Conservation (phyloP, 2,113 vertebrate species). For the Parotia lawesii region DNA sequence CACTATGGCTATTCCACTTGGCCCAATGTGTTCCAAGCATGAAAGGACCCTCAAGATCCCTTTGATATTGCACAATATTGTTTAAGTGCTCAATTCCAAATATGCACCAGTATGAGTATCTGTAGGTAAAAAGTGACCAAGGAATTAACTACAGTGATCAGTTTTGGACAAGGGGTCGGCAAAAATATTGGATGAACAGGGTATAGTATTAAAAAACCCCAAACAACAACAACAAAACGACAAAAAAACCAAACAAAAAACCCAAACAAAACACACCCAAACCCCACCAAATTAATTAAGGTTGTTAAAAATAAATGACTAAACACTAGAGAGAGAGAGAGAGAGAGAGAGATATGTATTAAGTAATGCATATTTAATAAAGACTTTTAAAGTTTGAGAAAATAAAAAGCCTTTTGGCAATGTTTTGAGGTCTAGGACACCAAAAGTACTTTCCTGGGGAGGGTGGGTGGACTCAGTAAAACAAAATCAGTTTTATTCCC, state of each 20-base stretch:
- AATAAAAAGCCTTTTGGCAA: background rate
- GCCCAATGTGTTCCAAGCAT: background rate
- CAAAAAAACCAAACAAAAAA: too few species aligned
- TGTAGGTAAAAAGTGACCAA: background rate
- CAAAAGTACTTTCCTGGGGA: background rate
- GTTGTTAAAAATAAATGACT: background rate
- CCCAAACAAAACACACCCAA: background rate
- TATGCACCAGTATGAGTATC: background rate
- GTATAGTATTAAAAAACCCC: background rate
- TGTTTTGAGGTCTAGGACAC: background rate
- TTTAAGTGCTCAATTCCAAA: background rate
- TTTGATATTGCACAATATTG: accelerated
- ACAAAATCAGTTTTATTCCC: background rate
- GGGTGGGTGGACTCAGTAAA: background rate
- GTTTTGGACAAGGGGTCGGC: background rate
- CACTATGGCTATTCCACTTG: background rate
- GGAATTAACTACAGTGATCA: background rate
- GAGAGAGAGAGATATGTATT: background rate
- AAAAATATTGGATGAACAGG: background rate
- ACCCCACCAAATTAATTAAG: accelerated
- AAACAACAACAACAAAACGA: too few species aligned
- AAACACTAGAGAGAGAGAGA: background rate
- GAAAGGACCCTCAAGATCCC: background rate
- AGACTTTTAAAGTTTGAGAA: background rate
- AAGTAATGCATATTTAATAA: background rate